Evolutionary conservation across 2,797 vertebrate genomes (phyloP).

Genomic region (Hoplostethus atlanticus): DNA sequence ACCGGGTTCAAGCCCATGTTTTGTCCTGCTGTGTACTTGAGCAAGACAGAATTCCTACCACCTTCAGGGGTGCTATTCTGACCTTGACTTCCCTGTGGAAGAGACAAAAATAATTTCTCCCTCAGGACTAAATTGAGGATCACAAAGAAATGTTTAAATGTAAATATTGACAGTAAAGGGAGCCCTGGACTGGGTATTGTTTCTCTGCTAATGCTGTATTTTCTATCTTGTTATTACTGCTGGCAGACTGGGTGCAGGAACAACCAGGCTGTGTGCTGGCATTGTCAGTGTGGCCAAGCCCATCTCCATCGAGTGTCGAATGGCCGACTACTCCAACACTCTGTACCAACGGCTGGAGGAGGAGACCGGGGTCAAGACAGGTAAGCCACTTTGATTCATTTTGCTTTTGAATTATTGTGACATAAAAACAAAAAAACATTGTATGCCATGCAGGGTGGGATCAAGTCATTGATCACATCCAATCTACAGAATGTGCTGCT

Average conservation of each 20-base stretch:
- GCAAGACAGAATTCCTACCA: too few relatives aligned
- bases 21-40: too few relatives aligned
- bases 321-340: constrained; percentile 94
- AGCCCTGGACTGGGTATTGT: background rate
- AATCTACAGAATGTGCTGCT: background rate
- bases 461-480: background rate
- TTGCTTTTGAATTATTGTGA: background rate
- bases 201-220: background rate
- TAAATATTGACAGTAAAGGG: background rate
- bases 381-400: constrained; percentile 71
- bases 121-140: background rate
- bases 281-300: constrained; percentile 93
- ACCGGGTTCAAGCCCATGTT: too few relatives aligned
- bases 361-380: constrained; percentile 94
- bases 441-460: background rate
- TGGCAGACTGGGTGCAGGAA: constrained; percentile 93
- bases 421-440: background rate
- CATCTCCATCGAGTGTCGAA: constrained; percentile 91
- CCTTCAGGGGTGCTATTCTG: too few relatives aligned
- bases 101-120: too few relatives aligned
- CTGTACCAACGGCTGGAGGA: constrained; percentile 93
- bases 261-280: constrained; percentile 94
- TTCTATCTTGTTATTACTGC: background rate
- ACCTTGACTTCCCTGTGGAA: too few relatives aligned
- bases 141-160: too few relatives aligned